A percentile compares a stretch with the other conserved stretches of the same genome.
These are phyloP conservation scores for Chesias legatella DNA, from an alignment of 2,888 invertebrate genomes.

Conservation along the genomic window DNA sequence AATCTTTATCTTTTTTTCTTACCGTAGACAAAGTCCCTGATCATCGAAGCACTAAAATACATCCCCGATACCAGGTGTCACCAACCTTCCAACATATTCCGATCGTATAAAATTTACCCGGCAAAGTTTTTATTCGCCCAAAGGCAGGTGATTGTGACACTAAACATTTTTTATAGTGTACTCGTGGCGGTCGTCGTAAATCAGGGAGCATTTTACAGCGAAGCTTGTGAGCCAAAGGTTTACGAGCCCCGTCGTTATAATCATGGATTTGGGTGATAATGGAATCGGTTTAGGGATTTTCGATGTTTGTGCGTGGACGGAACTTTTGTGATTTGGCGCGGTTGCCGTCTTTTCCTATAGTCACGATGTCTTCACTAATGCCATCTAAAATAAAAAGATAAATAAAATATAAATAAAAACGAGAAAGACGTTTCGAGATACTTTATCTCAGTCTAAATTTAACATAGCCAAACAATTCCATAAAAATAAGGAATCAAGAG, in stretches of 20 bases:
- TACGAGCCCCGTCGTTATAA: conserved; percentile 30
- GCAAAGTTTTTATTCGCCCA: conserved; percentile 30
- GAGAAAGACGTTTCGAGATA: too few relatives aligned
- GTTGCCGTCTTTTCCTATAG: too few relatives aligned
- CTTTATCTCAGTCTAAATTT: too few relatives aligned
- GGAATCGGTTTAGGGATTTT: conserved; percentile 18
- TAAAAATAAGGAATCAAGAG: too few relatives aligned
- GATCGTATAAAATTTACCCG: conserved; percentile 27
- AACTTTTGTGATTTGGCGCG: too few relatives aligned
- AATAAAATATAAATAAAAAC: too few relatives aligned
- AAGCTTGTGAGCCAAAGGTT: conserved; percentile 40
- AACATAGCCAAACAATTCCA: too few relatives aligned
- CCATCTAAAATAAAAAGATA: too few relatives aligned
- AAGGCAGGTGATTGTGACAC: conserved; percentile 47
- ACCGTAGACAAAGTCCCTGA: conserved; percentile 3
- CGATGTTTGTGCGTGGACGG: background rate
- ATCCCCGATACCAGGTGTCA: conserved; percentile 11
- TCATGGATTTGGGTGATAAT: conserved; percentile 19
- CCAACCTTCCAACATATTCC: conserved; percentile 25
- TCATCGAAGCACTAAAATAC: conserved; percentile 10
- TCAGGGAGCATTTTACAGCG: conserved; percentile 54
- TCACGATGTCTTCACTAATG: too few relatives aligned
- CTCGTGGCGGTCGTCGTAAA: conserved; percentile 46
- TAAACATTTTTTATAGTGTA: conserved; percentile 57
- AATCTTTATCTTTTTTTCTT: too few relatives aligned